phyloP scores from a whole-genome alignment of 2,797 vertebrate genomes.

The Cirrhinus mrigala region DNA sequence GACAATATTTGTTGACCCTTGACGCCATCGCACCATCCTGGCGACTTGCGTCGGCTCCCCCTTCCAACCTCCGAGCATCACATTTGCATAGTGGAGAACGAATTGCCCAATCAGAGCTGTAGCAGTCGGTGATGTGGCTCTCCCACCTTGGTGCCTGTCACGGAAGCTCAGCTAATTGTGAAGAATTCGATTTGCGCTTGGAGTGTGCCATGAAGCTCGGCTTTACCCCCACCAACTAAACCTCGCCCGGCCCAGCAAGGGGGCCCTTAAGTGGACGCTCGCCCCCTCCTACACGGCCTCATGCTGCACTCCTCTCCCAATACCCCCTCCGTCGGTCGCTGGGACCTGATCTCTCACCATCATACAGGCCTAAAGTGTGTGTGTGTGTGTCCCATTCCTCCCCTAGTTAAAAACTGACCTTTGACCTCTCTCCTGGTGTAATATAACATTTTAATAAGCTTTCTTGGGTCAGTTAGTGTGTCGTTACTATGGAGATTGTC shows the following conservation, averaged over 20 bases:
- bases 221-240: conserved; percentile 74
- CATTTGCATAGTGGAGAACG: conserved; percentile 90
- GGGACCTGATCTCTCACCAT: conserved; percentile 13
- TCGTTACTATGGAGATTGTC: conserved; percentile 35
- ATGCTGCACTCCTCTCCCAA: conserved; percentile 28
- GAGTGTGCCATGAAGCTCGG: conserved; percentile 83
- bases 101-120: conserved; percentile 97
- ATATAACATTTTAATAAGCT: conserved; percentile 60
- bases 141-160: conserved; percentile 90
- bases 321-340: background rate
- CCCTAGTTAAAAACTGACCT: conserved; percentile 40
- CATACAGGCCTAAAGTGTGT: background rate
- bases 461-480: conserved; percentile 29
- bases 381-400: conserved; percentile 27
- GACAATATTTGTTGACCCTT: conserved; percentile 38
- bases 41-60: background rate
- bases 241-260: conserved; percentile 76
- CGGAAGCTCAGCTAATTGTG: conserved; percentile 96
- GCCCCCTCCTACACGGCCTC: conserved; percentile 64
- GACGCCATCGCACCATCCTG: conserved; percentile 15
- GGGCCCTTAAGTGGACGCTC: conserved; percentile 80
- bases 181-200: conserved; percentile 96
- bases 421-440: conserved; percentile 39
- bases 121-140: conserved; percentile 85
- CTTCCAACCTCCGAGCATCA: conserved; percentile 70